These are phyloP conservation scores for Plotosus lineatus DNA, from an alignment of 2,113 vertebrate species.

Conservation along the genomic window DNA sequence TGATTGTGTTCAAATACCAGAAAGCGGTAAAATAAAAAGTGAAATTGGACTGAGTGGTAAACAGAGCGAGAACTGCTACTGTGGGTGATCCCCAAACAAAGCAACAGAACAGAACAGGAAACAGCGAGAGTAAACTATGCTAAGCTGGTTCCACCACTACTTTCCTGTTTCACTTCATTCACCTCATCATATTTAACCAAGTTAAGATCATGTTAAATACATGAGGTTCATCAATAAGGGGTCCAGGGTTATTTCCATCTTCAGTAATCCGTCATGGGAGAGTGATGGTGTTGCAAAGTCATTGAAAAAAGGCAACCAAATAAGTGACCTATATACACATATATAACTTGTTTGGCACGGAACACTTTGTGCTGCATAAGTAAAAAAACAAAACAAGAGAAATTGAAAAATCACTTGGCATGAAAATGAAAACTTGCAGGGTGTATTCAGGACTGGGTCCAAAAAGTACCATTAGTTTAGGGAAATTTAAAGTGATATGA, in stretches of 20 bases:
- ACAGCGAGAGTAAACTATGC: too few relatives aligned
- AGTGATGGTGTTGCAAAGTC: not conserved
- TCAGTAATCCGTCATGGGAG: not conserved
- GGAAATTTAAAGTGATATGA: not conserved
- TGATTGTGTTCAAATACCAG: not conserved
- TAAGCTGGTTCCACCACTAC: not conserved
- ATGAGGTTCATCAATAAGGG: not conserved
- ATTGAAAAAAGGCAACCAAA: not conserved
- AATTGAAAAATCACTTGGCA: not conserved
- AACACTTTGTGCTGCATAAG: not conserved
- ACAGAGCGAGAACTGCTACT: not conserved
- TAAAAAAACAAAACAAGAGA: not conserved
- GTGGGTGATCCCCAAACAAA: not conserved
- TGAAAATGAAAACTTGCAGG: not conserved
- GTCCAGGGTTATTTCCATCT: not conserved
- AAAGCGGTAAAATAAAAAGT: not conserved
- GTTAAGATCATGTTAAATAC: not conserved
- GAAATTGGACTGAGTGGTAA: not conserved
- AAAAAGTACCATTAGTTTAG: conserved; percentile 2
- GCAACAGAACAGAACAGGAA: too few relatives aligned
- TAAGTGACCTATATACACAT: not conserved
- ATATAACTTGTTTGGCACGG: not conserved
- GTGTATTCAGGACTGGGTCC: not conserved
- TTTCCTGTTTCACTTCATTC: not conserved
- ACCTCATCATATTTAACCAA: not conserved